A percentile compares a stretch with the other conserved stretches of the same genome.
These are phyloP conservation scores for Trichonephila inaurata DNA, from an alignment of 1,140 invertebrate species.

Conservation along the genomic window DNA sequence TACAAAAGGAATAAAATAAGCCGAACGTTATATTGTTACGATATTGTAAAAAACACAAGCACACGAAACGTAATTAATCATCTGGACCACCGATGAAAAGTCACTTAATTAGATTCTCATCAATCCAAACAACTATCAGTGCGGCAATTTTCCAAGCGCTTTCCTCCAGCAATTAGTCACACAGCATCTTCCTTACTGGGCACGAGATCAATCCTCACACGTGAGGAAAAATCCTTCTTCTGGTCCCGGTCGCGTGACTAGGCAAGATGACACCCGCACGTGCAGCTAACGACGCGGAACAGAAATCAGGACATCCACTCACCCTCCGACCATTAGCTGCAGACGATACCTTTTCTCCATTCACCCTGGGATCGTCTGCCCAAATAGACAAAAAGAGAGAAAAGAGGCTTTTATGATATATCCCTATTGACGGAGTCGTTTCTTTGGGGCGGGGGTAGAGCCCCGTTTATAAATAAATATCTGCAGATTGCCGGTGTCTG, in stretches of 20 bases:
- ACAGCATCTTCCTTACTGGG: background rate
- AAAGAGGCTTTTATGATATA: background rate
- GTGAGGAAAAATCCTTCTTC: background rate
- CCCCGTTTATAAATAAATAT: background rate
- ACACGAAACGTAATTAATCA: no score
- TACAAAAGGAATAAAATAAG: no score
- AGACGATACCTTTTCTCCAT: slow-evolving; percentile 31
- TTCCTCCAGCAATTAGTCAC: background rate
- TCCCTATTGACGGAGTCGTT: background rate
- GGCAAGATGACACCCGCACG: slow-evolving; percentile 34
- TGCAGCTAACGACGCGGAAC: slow-evolving; percentile 56
- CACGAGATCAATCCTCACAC: slow-evolving; percentile 13
- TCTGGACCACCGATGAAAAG: no score
- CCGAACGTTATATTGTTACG: no score
- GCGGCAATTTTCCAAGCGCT: background rate
- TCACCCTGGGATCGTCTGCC: background rate
- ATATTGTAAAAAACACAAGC: no score
- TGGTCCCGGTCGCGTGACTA: slow-evolving; percentile 10
- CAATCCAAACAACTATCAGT: background rate
- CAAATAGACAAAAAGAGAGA: slow-evolving; percentile 1
- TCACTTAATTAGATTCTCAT: background rate
- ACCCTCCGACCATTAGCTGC: slow-evolving; percentile 20
- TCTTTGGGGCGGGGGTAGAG: background rate
- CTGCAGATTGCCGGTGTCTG: background rate
- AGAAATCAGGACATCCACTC: slow-evolving; percentile 20